Base-by-base conservation (phyloP, 92 coral and sea anemone genomes). In the Montipora capitata region DNA sequence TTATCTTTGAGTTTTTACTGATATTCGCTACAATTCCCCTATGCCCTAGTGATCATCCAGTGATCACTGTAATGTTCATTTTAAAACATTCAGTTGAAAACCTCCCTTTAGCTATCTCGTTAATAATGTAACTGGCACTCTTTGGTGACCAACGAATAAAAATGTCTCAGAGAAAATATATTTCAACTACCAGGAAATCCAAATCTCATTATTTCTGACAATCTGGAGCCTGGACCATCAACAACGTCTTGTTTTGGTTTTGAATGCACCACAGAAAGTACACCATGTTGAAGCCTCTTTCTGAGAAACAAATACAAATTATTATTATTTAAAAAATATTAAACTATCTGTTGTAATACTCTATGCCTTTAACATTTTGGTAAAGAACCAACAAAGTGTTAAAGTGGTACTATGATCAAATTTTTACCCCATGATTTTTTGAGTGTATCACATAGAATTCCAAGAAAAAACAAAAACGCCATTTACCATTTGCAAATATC, bases 201-300 rank as follows among this genome's bases (percentile, higher is more conserved):
- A 93, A 94, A 94, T 87, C 85, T 87, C 96, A 93, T 94, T 11
- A 94, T 94, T 58, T 87, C 96, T 54, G 89, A 93, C 42, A 85
- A 73, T 52, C 96, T 79, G n/a, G 74, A 39, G 14, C 79, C 86
- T 43, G 76, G 74, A 16, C 62, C 88, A 43, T 83, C 90, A n/a
- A 49, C 79, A 10, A 4, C 20, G 10, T 72, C 85, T 2, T 20
- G 48, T 56, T 83, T 74, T 15, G 88, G 83, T 27, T 27, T 27
- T 27, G 35, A 27, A 40, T 74, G 70, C 2, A 51, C 69, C 40
- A 52, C 70, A 27, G 81, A 42, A 14, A 61, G 68, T 44, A 52
- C 44, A 44, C 80, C 49, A 41, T 52, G 42, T 27, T 71, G 78
- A 4, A n/a, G 64, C 67, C 82, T 87, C 43, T 78, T 79, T 56